These are phyloP conservation scores for Barnardius zonarius DNA, from an alignment of 2,113 vertebrate genomes.

Conservation along the genomic window DNA sequence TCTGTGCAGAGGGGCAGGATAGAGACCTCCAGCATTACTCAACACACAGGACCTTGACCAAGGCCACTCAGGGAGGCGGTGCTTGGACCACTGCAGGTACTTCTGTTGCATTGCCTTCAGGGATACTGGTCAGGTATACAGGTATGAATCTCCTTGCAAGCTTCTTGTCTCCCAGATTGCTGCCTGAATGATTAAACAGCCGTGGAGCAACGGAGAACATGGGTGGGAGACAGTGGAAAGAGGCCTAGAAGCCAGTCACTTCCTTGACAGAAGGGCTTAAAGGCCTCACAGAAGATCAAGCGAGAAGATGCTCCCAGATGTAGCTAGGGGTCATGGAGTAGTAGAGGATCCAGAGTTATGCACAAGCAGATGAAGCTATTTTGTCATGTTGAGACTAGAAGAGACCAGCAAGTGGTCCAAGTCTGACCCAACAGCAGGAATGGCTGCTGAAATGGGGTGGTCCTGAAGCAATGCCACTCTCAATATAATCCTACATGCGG, in stretches of 20 bases:
- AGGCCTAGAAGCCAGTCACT: not conserved
- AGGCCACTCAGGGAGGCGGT: not conserved
- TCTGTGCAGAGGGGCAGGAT: not conserved
- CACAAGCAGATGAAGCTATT: not conserved
- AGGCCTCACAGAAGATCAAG: not conserved
- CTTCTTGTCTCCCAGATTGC: not conserved
- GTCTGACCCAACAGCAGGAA: not conserved
- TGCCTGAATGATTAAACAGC: not conserved
- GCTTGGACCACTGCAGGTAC: accelerated
- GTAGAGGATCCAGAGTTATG: not conserved
- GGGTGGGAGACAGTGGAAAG: not conserved
- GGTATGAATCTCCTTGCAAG: not conserved
- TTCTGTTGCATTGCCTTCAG: not conserved
- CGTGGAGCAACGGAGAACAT: not conserved
- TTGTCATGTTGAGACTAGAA: not conserved
- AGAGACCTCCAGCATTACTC: not conserved
- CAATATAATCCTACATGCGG: not conserved
- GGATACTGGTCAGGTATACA: accelerated
- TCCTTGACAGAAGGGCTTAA: not conserved
- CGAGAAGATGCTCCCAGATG: not conserved
- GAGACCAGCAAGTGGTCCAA: not conserved
- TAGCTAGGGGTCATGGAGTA: not conserved
- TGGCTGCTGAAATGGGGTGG: not conserved
- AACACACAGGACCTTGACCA: not conserved
- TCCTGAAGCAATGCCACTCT: not conserved